Base-by-base conservation (phyloP, 1,140 invertebrate species). In the Brachionus manjavacas region DNA sequence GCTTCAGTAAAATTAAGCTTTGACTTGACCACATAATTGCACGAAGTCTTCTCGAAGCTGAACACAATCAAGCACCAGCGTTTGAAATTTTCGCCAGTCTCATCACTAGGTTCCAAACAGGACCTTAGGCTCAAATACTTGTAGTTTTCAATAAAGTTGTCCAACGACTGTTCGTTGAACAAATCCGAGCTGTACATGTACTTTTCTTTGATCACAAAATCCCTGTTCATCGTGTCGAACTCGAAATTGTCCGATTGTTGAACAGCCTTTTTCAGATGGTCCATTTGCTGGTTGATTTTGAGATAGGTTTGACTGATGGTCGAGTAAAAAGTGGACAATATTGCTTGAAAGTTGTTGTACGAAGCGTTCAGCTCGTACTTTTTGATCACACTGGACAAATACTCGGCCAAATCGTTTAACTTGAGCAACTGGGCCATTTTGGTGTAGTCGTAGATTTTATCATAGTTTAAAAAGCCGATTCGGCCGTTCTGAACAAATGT, bases 121-220 rank as follows among this genome's bases (percentile, higher is more conserved):
- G 23, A 12, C 6, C 14, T 31, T 2, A 68, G 2, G 6, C 31
- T 39, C 11, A 68, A 68, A n/a, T 31, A 68, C 16, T 41, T 72
- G 35, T 20, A 72, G 9, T 72, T 72, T 16, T 72, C 68, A 2
- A 72, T 20, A 72, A 16, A 72, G 11, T 4, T 20, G 0, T 72
- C 68, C 7, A 39, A 16, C 4, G 31, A 41, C 14, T 41, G 68
- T 20, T 72, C 68, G 16, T 3, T 72, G 3, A 43, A 2, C 16
- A 70, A 4, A 31, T 39, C 16, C 14, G 31, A 41, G n/a, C 31
- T 41, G 68, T 72, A 72, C 8, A 72, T 72, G 39, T 72, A 72
- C 35, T 72, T 72, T 16, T 72, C 68, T 23, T 41, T 72, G n/a
- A 72, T 72, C 35, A 72, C 31, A 43, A 72, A 72, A 72, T 72